These are phyloP conservation scores for Ursus arctos DNA, from an alignment of 2,113 vertebrate genomes.

Conservation along the genomic window DNA sequence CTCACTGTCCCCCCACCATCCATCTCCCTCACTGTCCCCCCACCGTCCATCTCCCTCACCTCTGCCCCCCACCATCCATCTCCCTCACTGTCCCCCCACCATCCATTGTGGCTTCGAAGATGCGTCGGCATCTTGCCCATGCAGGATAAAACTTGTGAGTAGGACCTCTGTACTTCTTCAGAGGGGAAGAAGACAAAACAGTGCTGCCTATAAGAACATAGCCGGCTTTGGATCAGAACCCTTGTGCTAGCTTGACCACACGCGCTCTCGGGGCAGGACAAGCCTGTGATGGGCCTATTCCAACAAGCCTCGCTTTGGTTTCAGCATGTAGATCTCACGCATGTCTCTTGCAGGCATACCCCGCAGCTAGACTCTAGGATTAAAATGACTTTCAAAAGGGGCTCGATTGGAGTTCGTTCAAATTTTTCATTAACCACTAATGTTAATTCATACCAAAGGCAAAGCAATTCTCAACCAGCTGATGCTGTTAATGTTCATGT, in stretches of 20 bases:
- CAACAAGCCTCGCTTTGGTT: slow-evolving; percentile 45
- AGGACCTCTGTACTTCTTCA: not conserved
- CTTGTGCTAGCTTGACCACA: not conserved
- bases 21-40: no score
- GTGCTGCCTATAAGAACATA: not conserved
- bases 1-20: no score
- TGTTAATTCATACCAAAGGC: slow-evolving; percentile 74
- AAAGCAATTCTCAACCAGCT: slow-evolving; percentile 71
- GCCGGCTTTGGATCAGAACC: slow-evolving; percentile 57
- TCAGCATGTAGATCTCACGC: slow-evolving; percentile 29
- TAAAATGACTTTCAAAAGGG: slow-evolving; percentile 70
- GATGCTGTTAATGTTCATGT: slow-evolving; percentile 60
- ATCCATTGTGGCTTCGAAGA: not conserved
- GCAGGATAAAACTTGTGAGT: not conserved
- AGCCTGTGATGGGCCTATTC: not conserved
- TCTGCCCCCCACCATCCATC: not conserved
- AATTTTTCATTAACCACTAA: slow-evolving; percentile 84
- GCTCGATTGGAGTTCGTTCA: slow-evolving; percentile 72
- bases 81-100: no score
- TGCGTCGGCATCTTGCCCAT: accelerated
- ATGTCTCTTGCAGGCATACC: not conserved
- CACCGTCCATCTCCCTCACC: no score
- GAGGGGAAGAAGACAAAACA: not conserved
- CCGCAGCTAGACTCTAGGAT: slow-evolving; percentile 43
- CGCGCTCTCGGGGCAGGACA: slow-evolving; percentile 31